A percentile compares a stretch with the other conserved stretches of the same genome.
phyloP scores from a whole-genome alignment of 2,113 vertebrate species.

The Fulmarus glacialis region DNA sequence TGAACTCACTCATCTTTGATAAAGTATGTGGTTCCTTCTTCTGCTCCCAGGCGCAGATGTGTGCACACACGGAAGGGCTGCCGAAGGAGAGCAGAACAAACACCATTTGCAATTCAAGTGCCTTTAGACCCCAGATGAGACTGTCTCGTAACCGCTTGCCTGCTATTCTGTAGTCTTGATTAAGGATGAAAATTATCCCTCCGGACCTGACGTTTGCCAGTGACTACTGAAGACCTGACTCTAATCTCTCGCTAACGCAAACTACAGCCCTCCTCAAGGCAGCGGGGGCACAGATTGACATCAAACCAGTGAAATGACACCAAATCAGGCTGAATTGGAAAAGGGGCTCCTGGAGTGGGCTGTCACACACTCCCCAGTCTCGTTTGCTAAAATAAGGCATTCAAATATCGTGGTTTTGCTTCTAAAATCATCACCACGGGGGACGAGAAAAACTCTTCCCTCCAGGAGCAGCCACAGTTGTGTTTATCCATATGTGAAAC shows the following conservation, averaged over 20 bases:
- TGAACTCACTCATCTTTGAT: conserved; percentile 17
- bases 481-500: not conserved
- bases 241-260: not conserved
- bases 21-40: not conserved
- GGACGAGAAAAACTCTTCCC: not conserved
- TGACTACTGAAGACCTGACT: not conserved
- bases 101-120: conserved; percentile 54
- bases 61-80: not conserved
- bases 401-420: not conserved
- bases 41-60: not conserved
- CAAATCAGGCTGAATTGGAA: not conserved
- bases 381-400: not conserved
- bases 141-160: not conserved
- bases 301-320: not conserved
- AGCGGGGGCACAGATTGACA: not conserved
- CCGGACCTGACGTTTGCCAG: not conserved
- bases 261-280: not conserved
- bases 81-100: not conserved
- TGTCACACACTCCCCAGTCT: not conserved
- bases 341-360: not conserved
- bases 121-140: not conserved
- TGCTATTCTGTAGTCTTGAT: not conserved
- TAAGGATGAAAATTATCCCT: not conserved
- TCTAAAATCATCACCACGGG: not conserved
- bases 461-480: not conserved